phyloP scores from a whole-genome alignment of 2,797 vertebrate genomes.

The Bradypodion ventrale region DNA sequence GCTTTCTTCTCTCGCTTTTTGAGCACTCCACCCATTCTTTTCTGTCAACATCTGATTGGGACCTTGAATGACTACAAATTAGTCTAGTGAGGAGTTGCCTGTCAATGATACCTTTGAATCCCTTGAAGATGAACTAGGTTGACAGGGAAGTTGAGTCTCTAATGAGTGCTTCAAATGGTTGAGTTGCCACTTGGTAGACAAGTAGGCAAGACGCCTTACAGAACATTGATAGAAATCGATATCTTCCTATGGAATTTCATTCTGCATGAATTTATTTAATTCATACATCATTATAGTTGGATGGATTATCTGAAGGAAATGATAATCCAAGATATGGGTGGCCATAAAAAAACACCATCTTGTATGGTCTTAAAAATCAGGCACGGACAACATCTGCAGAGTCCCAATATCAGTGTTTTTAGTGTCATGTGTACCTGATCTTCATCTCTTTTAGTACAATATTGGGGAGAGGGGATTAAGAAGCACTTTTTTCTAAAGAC shows the following conservation, averaged over 20 bases:
- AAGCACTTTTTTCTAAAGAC: conserved; percentile 24
- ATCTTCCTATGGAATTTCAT: conserved; percentile 93
- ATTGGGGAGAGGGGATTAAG: conserved; percentile 1
- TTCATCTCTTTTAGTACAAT: conserved; percentile 31
- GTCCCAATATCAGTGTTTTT: conserved; percentile 76
- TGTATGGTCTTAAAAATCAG: conserved; percentile 81
- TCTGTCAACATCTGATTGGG: conserved; percentile 86
- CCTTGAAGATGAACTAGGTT: conserved; percentile 93
- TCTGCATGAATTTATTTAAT: conserved; percentile 85
- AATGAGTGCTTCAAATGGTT: conserved; percentile 95
- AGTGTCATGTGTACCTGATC: no score
- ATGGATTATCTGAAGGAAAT: conserved; percentile 89
- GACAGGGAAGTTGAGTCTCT: conserved; percentile 93
- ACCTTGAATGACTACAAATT: conserved; percentile 91
- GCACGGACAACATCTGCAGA: conserved; percentile 78
- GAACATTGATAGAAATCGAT: conserved; percentile 98
- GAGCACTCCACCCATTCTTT: neutral
- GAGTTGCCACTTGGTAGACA: conserved; percentile 84
- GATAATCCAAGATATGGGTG: conserved; percentile 74
- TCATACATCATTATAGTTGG: conserved; percentile 93
- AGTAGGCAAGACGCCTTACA: conserved; percentile 87
- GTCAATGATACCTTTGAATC: conserved; percentile 87
- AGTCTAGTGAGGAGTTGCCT: conserved; percentile 93
- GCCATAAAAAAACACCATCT: conserved; percentile 74
- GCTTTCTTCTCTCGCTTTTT: conserved; percentile 56